Evolutionary conservation across 2,113 vertebrate species (phyloP).

Genomic region (Syrrhaptes paradoxus): DNA sequence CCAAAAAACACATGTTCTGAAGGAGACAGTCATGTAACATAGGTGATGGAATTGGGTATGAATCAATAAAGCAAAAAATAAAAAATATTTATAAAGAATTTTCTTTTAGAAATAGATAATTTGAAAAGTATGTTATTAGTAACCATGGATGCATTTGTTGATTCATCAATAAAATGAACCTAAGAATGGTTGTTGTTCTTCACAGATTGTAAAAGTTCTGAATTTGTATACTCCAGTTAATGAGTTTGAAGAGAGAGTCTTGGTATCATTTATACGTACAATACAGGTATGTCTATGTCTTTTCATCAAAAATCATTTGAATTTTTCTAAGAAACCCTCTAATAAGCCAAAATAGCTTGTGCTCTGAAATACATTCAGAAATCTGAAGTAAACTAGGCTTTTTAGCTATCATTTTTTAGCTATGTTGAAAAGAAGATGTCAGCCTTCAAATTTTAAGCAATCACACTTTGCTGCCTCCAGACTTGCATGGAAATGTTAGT

Average conservation of each 20-base stretch:
- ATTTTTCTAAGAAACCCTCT: neutral
- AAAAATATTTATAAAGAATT: neutral
- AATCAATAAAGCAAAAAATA: neutral
- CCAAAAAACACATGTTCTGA: neutral
- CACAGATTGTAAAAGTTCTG: slow-evolving; percentile 96
- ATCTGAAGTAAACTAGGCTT: neutral
- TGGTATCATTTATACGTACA: slow-evolving; percentile 93
- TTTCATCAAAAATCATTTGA: neutral
- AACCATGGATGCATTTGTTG: neutral
- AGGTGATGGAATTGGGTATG: neutral
- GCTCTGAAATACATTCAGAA: neutral
- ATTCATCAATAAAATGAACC: neutral
- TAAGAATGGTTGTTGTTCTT: slow-evolving; percentile 18
- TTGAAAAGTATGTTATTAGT: neutral
- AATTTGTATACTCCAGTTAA: slow-evolving; percentile 98
- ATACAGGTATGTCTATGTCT: slow-evolving; percentile 86
- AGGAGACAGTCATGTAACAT: neutral
- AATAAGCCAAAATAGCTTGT: neutral
- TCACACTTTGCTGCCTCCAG: neutral
- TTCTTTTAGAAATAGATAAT: neutral
- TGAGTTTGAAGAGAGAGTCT: slow-evolving; percentile 97
- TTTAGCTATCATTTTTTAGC: neutral
- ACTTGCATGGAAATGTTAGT: neutral
- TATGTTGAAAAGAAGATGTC: neutral
- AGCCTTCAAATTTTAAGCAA: neutral